Base-by-base conservation (phyloP, 2,888 invertebrate genomes). In the Catonia carolina region DNA sequence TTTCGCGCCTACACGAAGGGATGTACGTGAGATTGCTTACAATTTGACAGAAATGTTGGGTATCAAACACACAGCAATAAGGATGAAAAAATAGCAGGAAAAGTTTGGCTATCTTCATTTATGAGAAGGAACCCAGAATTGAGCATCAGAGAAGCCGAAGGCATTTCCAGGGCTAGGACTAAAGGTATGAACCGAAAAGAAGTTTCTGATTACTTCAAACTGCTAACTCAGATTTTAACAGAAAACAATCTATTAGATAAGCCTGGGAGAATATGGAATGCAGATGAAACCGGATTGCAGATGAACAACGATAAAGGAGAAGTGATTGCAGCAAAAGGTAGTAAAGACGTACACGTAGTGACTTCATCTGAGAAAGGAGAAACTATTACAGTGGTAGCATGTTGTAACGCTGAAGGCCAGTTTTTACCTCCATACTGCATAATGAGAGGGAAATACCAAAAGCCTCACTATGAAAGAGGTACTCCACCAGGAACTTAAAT, bases 311-410 rank as follows among this genome's bases (percentile, higher is more conserved):
- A 31, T 14, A 27, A 27, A 2, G 50, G 50, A 33, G 33, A 50
- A 50, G 50, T 50, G n/a, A 33, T 50, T 31, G 50, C 50, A n/a
- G 27, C n/a, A 14, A 50, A 50, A 50, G 50, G 50, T 50, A 31
- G 31, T n/a, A 50, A 33, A 50, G 15, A 27, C 15, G 50, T 31
- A 14, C 27, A n/a, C 6, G n/a, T 33, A 14, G 33, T 50, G 12
- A 50, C 50, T 20, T 50, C 50, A 52, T 37, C 6, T n/a, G n/a
- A n/a, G n/a, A n/a, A n/a, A n/a, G n/a, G n/a, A n/a, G n/a, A n/a
- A n/a, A n/a, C n/a, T n/a, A 52, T 53, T 42, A 23, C 53, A 12
- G 39, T 42, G 14, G 10, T 53, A 15, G 41, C 42, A 12, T 53
- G 53, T 53, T 20, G 39, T 22, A 53, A 53, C 42, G 53, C 23